Percentiles rank a stretch among this genome's conserved stretches.
Evolutionary conservation across 64 coral and sea anemone species (phyloP).

Genomic region (Montipora capricornis): DNA sequence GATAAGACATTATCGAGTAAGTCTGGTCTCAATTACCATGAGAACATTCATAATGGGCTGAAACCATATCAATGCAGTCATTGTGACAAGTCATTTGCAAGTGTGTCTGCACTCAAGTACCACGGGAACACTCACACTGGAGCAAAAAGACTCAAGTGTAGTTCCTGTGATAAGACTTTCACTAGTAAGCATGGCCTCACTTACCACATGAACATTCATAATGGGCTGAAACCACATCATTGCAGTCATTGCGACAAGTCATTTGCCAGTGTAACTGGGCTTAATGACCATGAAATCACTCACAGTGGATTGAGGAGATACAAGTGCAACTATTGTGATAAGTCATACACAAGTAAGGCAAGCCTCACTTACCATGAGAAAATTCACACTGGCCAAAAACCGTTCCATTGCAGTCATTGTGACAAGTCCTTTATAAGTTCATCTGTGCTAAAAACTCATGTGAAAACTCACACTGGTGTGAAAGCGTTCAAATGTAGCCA

Average conservation of each 20-base stretch:
- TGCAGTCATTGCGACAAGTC: constrained; percentile 22
- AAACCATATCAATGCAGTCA: constrained; percentile 28
- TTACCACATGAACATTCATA: background rate
- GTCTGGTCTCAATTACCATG: background rate
- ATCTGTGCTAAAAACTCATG: background rate
- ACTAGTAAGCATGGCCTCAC: background rate
- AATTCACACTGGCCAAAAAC: constrained; percentile 15
- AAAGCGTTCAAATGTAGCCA: constrained; percentile 40
- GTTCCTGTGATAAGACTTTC: constrained; percentile 14
- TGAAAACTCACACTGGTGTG: constrained; percentile 8
- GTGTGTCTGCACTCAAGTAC: background rate
- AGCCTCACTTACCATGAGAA: background rate
- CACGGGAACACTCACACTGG: constrained; percentile 24
- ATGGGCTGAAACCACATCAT: background rate
- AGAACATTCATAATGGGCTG: constrained; percentile 13
- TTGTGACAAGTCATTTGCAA: constrained; percentile 12
- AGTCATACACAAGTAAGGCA: background rate
- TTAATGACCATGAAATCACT: constrained; percentile 3
- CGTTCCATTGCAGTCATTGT: constrained; percentile 27
- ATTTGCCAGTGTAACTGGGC: background rate
- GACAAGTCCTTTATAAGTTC: constrained; percentile 2
- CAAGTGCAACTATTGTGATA: constrained; percentile 41
- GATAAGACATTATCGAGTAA: constrained; percentile 16
- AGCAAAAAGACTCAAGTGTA: constrained; percentile 23
- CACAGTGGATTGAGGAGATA: constrained; percentile 12